Conservation (phyloP, 2,797 vertebrate genomes). For the Enteromius mattozi region DNA sequence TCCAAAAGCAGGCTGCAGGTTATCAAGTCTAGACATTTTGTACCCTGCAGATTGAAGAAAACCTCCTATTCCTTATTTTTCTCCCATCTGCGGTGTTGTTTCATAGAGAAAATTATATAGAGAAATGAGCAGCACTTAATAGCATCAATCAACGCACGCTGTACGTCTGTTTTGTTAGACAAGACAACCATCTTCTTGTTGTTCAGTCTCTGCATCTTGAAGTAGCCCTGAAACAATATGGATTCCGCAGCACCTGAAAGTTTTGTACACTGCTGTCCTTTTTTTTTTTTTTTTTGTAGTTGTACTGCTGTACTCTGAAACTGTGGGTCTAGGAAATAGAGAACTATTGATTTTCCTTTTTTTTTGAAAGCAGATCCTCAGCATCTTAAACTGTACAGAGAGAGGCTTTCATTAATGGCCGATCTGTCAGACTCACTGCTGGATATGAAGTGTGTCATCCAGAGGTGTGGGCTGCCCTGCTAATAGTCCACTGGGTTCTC, state of each 20-base stretch:
- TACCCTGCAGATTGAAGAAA: neutral
- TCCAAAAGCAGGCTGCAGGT: neutral
- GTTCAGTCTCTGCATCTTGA: neutral
- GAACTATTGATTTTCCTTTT: constrained; percentile 42
- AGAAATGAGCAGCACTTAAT: neutral
- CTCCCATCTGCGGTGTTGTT: neutral
- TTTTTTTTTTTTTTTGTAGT: neutral
- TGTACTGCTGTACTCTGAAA: neutral
- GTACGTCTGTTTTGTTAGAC: neutral
- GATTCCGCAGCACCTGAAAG: neutral
- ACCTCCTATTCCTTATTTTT: neutral
- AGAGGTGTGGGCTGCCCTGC: constrained; percentile 13
- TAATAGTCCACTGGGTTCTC: constrained; percentile 24
- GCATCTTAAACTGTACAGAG: constrained; percentile 41
- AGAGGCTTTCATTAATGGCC: constrained; percentile 40
- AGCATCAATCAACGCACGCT: neutral
- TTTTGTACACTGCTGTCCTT: constrained; percentile 32
- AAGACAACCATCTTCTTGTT: neutral
- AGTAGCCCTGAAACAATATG: neutral
- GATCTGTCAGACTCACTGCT: constrained; percentile 33
- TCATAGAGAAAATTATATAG: neutral
- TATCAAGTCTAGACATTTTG: constrained; percentile 3
- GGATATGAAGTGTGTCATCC: constrained; percentile 45
- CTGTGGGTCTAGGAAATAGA: constrained; percentile 31
- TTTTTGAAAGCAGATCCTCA: constrained; percentile 42